Base-by-base conservation (phyloP, 2,888 invertebrate species). In the Meloe dianella region DNA sequence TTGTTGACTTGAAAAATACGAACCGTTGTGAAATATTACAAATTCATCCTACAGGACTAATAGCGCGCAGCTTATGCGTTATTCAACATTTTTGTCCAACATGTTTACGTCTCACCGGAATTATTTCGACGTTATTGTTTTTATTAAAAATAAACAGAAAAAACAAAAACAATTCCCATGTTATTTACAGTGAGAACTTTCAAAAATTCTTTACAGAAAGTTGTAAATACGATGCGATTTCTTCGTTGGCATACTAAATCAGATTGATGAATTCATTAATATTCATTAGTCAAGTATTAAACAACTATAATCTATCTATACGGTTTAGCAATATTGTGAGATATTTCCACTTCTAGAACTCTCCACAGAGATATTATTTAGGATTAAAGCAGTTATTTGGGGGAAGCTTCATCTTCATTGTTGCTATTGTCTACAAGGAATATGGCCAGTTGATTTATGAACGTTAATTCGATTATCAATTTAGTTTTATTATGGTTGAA, bases 381-480 rank as follows among this genome's bases (percentile, higher is more conserved):
- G 54, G 54, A 54, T 54, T 54, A 54, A 27, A n/a, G 27, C 24
- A 10, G 22, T 22, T 54, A 24, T 54, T 24, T 54, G 54, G 14
- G 24, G 54, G 14, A 6, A 27, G 54, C 24, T 54, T 12, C 54
- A 51, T 51, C 51, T 51, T 51, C 51, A 22, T 51, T 24, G 4
- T 10, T 5, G 27, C 27, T 54, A 54, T 54, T 54, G 22, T 54
- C 27, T 54, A 54, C 24, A n/a, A 54, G 24, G 27, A 27, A 54
- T 54, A 54, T 54, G n/a, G n/a, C 27, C 54, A 54, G 54, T 54
- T 54, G 54, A 54, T 54, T 54, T 54, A 54, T 54, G 24, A 54
- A 14, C n/a, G 8, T 6, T 27, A 54, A 47, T 35, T 35, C 10
- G 0, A 17, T 5, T 41, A 17, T 6, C 41, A 41, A 41, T 47